phyloP scores from a whole-genome alignment of 2,113 vertebrate species.

The Caranx melampygus region DNA sequence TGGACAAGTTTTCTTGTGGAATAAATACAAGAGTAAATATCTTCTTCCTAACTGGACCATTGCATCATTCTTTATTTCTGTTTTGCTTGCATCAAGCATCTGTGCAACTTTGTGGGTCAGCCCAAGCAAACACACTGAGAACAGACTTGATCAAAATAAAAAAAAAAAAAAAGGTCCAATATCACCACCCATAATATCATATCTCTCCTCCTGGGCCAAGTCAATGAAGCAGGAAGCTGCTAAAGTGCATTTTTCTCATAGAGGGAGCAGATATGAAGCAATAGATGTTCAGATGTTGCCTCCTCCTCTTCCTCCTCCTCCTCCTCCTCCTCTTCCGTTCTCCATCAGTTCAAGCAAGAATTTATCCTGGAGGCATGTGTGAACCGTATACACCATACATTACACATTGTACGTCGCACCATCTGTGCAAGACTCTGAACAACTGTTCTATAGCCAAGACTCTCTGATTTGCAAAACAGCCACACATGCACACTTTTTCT shows the following conservation, averaged over 20 bases:
- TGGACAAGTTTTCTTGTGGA: not conserved
- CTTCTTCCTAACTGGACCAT: constrained; percentile 2
- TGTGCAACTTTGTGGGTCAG: constrained; percentile 29
- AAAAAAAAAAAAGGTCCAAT: constrained; percentile 19
- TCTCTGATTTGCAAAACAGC: constrained; percentile 43
- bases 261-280: constrained; percentile 23
- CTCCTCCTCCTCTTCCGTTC: constrained; percentile 10
- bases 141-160: constrained; percentile 12
- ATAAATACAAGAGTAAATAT: not conserved
- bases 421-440: constrained; percentile 36
- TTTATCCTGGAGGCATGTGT: constrained; percentile 52
- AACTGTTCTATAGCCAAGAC: constrained; percentile 35
- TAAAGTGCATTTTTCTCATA: constrained; percentile 51
- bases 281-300: constrained; percentile 45
- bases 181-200: constrained; percentile 33
- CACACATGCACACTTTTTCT: constrained; percentile 12
- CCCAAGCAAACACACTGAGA: constrained; percentile 8
- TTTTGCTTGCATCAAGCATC: constrained; percentile 18
- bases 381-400: constrained; percentile 8
- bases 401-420: constrained; percentile 32
- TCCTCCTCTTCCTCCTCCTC: constrained; percentile 27
- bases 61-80: constrained; percentile 8
- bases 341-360: constrained; percentile 46
- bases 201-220: constrained; percentile 40
- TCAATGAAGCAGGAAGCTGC: constrained; percentile 47